These are phyloP conservation scores for Smittia aterrima DNA, from an alignment of 2,888 invertebrate genomes.

Conservation along the genomic window DNA sequence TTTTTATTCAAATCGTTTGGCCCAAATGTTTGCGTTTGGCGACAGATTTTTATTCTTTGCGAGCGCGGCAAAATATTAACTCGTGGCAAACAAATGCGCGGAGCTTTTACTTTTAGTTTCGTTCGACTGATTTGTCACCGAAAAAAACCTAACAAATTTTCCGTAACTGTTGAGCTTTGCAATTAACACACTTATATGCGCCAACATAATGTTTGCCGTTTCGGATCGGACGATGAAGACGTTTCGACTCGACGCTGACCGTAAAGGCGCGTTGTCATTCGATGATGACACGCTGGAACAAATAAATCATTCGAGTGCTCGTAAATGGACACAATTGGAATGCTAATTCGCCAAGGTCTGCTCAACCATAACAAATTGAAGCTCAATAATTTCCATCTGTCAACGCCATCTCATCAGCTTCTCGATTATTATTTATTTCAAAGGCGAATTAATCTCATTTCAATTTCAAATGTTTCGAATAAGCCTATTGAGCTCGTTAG, in stretches of 20 bases:
- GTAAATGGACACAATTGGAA: constrained; percentile 32
- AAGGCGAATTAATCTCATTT: neutral
- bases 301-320: constrained; percentile 6
- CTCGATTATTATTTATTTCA: neutral
- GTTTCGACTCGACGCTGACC: neutral
- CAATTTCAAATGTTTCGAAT: neutral
- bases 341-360: constrained; percentile 25
- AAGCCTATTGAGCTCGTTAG: neutral
- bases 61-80: constrained; percentile 23
- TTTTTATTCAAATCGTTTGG: constrained; percentile 25
- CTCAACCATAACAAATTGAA: constrained; percentile 4
- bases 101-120: constrained; percentile 18
- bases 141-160: neutral
- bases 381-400: constrained; percentile 13
- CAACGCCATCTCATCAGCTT: neutral
- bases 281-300: constrained; percentile 6
- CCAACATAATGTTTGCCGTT: constrained; percentile 1
- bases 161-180: neutral
- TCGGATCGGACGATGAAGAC: neutral
- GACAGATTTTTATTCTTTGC: constrained; percentile 25
- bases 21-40: constrained; percentile 29
- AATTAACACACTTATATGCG: constrained; percentile 3
- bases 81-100: neutral
- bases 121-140: neutral
- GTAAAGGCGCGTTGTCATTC: neutral